Evolutionary conservation across 2,113 vertebrate genomes (phyloP).

Genomic region (Menidia beryllina): DNA sequence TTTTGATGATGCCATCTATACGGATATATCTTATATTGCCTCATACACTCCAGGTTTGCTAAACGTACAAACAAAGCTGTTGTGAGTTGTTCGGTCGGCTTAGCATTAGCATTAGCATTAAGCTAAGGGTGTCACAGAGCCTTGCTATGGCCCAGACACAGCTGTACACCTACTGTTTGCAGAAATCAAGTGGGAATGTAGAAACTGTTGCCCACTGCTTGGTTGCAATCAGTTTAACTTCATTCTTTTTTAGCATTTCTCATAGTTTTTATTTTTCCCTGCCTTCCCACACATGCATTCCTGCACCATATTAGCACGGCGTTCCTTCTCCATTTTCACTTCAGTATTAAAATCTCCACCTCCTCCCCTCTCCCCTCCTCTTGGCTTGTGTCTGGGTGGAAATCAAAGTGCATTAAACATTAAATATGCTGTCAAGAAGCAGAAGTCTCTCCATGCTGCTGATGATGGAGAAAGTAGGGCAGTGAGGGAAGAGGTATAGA

Average conservation of each 20-base stretch:
- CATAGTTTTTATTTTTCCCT: neutral
- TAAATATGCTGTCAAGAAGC: slow-evolving; percentile 87
- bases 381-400: slow-evolving; percentile 79
- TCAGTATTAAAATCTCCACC: slow-evolving; percentile 32
- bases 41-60: neutral
- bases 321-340: slow-evolving; percentile 31
- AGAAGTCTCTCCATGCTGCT: slow-evolving; percentile 76
- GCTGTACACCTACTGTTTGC: neutral
- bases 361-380: slow-evolving; percentile 23
- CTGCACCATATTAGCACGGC: neutral
- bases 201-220: neutral
- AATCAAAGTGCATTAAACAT: slow-evolving; percentile 98
- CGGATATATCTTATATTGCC: too few species aligned
- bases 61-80: neutral
- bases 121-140: neutral
- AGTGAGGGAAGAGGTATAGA: slow-evolving; percentile 73
- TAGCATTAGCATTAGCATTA: neutral
- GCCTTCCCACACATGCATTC: slow-evolving; percentile 14
- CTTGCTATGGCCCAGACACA: neutral
- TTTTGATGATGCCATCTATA: too few species aligned
- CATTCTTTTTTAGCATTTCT: slow-evolving; percentile 14
- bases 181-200: neutral
- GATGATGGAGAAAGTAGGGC: slow-evolving; percentile 81
- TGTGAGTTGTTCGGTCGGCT: neutral
- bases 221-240: slow-evolving; percentile 5